Percentiles rank a stretch among this genome's conserved stretches.
Evolutionary conservation across 2,888 invertebrate genomes (phyloP).

Genomic region (Lithophane semibrunnea): DNA sequence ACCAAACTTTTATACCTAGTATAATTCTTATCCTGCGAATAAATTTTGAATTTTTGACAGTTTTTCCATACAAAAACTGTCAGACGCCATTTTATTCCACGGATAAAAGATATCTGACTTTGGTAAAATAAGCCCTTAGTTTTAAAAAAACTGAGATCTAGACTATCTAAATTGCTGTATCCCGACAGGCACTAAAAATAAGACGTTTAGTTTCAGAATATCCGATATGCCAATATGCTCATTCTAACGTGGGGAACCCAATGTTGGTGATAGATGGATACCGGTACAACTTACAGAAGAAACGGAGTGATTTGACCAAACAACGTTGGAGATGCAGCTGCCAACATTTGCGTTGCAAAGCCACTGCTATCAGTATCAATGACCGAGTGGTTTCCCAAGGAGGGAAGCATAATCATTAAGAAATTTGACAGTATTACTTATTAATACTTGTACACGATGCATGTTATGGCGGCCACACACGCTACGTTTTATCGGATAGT

Average conservation of each 20-base stretch:
- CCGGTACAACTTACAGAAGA: constrained; percentile 42
- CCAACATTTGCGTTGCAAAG: constrained; percentile 53
- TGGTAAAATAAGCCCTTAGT: too few relatives aligned
- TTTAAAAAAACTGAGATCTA: not conserved
- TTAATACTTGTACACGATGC: too few relatives aligned
- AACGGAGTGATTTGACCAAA: constrained; percentile 23
- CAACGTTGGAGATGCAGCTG: constrained; percentile 52
- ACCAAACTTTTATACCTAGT: too few relatives aligned
- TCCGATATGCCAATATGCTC: constrained; percentile 27
- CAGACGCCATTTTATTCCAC: too few relatives aligned
- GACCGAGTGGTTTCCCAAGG: constrained; percentile 25
- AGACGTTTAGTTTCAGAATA: constrained; percentile 25
- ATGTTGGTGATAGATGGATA: constrained; percentile 53
- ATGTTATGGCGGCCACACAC: not conserved
- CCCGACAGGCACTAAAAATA: constrained; percentile 8
- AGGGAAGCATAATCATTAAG: constrained; percentile 43
- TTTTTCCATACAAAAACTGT: too few relatives aligned
- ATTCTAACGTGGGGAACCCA: constrained; percentile 43
- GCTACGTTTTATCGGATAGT: not conserved
- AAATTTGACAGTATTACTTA: not conserved
- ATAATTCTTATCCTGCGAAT: too few relatives aligned
- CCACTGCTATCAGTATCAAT: constrained; percentile 29
- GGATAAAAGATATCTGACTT: too few relatives aligned
- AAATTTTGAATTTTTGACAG: too few relatives aligned
- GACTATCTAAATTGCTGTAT: not conserved